phyloP scores from a whole-genome alignment of 2,888 invertebrate genomes.

The Trypoxylon attenuatum region DNA sequence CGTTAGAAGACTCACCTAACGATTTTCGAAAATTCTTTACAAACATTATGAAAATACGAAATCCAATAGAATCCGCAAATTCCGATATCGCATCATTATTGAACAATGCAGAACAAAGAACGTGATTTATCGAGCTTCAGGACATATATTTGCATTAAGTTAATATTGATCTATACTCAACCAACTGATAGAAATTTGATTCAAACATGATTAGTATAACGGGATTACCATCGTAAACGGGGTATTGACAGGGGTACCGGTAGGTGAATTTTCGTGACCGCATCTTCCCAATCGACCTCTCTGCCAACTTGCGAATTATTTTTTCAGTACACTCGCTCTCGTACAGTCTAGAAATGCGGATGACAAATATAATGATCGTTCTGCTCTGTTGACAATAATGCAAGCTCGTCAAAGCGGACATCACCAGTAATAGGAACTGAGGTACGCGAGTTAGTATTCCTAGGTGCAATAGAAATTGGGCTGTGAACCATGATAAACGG shows the following conservation, averaged over 20 bases:
- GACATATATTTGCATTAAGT: no score
- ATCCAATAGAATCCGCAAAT: no score
- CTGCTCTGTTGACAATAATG: conserved; percentile 32
- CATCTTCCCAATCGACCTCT: not conserved
- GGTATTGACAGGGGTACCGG: conserved; percentile 15
- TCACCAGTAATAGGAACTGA: conserved; percentile 17
- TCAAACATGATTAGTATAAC: not conserved
- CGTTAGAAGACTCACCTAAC: no score
- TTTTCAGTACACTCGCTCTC: not conserved
- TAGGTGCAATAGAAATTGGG: conserved; percentile 12
- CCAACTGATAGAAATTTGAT: not conserved
- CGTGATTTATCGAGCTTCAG: no score
- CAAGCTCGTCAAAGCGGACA: conserved; percentile 5
- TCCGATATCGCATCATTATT: no score
- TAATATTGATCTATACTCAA: no score
- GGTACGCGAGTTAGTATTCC: conserved; percentile 3
- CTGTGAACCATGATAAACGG: conserved; percentile 5
- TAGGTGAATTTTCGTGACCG: conserved; percentile 27
- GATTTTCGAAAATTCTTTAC: no score
- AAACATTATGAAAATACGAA: no score
- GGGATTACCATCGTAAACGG: conserved; percentile 14
- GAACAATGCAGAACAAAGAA: no score
- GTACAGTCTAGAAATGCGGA: not conserved
- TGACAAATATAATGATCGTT: conserved; percentile 43
- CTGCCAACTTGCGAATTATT: not conserved